Percentiles rank a stretch among this genome's conserved stretches.
Evolutionary conservation across 2,797 vertebrate genomes (phyloP).

Genomic region (Podargus strigoides): DNA sequence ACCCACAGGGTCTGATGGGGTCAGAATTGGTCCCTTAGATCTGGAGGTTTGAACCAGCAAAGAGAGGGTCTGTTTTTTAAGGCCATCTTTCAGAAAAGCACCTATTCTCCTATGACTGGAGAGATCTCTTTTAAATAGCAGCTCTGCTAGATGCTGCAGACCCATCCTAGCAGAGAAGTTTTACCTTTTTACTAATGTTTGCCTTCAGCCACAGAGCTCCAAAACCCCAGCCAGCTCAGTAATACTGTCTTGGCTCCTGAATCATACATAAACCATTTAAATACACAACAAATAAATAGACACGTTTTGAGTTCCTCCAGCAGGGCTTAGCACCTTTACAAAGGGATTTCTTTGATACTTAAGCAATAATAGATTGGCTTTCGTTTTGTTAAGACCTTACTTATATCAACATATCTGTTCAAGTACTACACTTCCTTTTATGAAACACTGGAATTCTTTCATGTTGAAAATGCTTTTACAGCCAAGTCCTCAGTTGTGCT

Average conservation of each 20-base stretch:
- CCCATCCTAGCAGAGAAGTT: neutral
- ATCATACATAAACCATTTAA: constrained; percentile 25
- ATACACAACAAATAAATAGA: constrained; percentile 59
- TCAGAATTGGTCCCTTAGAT: neutral
- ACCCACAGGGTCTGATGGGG: neutral
- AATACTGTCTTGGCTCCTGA: constrained; percentile 28
- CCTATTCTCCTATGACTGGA: neutral
- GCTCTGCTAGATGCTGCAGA: neutral
- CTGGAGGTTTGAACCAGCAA: neutral
- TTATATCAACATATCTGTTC: constrained; percentile 77
- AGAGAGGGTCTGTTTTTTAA: neutral
- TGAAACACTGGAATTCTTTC: constrained; percentile 86
- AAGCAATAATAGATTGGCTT: constrained; percentile 53
- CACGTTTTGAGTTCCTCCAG: neutral
- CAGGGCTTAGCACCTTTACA: constrained; percentile 52
- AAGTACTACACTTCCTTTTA: constrained; percentile 84
- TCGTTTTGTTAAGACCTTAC: constrained; percentile 68
- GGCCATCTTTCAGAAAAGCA: neutral
- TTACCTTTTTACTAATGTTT: constrained; percentile 22
- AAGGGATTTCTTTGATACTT: constrained; percentile 54
- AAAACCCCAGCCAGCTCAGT: neutral
- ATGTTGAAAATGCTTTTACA: constrained; percentile 81
- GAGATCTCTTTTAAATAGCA: neutral
- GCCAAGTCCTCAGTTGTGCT: constrained; percentile 57
- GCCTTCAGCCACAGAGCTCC: neutral